Conservation (phyloP, 2,888 invertebrate genomes). For the Silvanus unidentatus region DNA sequence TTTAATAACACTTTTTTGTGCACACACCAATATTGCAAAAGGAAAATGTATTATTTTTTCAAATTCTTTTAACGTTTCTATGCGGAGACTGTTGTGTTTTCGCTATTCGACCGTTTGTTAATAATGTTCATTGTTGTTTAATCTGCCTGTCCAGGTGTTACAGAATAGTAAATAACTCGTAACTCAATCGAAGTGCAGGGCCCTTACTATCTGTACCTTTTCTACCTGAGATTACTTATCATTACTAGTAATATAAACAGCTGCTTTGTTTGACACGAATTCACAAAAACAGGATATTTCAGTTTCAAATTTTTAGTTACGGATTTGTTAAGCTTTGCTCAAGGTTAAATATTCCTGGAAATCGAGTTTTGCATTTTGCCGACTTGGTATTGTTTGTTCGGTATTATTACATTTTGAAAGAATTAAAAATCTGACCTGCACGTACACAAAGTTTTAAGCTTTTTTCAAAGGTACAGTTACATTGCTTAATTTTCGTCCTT, state of each 20-base stretch:
- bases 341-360: conserved; percentile 11
- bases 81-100: too few relatives aligned
- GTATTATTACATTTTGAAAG: not conserved
- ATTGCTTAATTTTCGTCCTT: too few relatives aligned
- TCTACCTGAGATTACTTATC: conserved; percentile 38
- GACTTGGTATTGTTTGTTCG: too few relatives aligned
- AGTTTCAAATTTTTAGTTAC: conserved; percentile 23
- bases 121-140: conserved; percentile 24
- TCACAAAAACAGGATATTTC: conserved; percentile 29
- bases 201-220: conserved; percentile 19
- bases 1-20: too few relatives aligned
- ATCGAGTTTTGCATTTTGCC: too few relatives aligned
- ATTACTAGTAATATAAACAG: conserved; percentile 37
- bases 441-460: too few relatives aligned
- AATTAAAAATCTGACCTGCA: not conserved
- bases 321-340: conserved; percentile 12
- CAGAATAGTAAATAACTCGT: conserved; percentile 27
- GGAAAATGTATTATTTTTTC: too few relatives aligned
- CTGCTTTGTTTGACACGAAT: conserved; percentile 37
- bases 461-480: too few relatives aligned
- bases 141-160: conserved; percentile 28
- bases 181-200: conserved; percentile 20
- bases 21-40: too few relatives aligned
- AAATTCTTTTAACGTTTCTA: too few relatives aligned
- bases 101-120: too few relatives aligned